A percentile compares a stretch with the other conserved stretches of the same genome.
These are phyloP conservation scores for Gnathonemus longibarbis DNA, from an alignment of 2,113 vertebrate genomes.

Conservation along the genomic window DNA sequence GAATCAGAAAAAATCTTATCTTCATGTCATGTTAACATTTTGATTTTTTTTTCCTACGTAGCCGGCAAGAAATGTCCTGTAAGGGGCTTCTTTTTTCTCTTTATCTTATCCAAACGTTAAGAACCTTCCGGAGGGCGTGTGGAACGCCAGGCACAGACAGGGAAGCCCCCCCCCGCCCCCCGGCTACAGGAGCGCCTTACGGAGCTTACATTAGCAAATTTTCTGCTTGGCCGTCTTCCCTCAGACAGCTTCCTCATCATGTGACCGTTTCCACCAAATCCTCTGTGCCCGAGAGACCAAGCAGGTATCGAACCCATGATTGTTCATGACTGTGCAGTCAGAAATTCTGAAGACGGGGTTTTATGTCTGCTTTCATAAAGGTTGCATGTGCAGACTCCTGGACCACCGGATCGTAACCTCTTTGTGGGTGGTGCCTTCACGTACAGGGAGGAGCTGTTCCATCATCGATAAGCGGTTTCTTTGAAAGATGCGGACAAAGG, in stretches of 20 bases:
- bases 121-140: neutral
- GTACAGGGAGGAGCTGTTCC: neutral
- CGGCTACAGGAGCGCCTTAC: neutral
- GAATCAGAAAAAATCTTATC: neutral
- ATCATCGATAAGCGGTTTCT: neutral
- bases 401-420: neutral
- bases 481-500: neutral
- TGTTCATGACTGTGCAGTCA: neutral
- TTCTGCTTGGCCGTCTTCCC: neutral
- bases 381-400: neutral
- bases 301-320: neutral
- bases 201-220: neutral
- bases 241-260: neutral
- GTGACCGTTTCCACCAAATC: neutral
- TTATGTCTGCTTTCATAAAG: neutral
- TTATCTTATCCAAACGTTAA: neutral
- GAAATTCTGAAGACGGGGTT: neutral
- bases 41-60: neutral
- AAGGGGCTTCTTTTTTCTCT: neutral
- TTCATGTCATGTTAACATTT: conserved; percentile 3
- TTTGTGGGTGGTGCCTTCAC: neutral
- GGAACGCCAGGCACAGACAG: neutral
- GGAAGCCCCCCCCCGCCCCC: neutral
- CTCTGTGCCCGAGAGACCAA: neutral
- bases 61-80: neutral